Evolutionary conservation across 2,888 invertebrate species (phyloP).

Genomic region (Ophion ellenae): DNA sequence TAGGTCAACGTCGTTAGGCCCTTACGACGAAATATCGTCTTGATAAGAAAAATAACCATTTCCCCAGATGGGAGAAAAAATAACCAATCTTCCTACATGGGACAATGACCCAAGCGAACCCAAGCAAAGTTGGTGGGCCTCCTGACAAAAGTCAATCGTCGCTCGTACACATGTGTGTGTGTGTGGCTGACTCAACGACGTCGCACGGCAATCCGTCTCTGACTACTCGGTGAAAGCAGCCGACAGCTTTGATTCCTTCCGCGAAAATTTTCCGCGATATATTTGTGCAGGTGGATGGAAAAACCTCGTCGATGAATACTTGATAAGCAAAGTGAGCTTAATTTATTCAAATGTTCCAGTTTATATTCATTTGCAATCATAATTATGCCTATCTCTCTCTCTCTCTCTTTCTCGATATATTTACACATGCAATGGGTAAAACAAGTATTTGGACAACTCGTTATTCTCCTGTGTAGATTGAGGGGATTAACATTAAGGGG

Average conservation of each 20-base stretch:
- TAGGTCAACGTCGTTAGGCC: not conserved
- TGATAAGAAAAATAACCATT: not conserved
- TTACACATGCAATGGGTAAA: no score
- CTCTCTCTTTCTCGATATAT: no score
- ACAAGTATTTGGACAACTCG: no score
- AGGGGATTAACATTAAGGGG: no score
- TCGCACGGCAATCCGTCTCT: constrained; percentile 65
- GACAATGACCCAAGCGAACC: no score
- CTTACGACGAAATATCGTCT: not conserved
- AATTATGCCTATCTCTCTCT: not conserved
- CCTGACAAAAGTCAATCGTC: constrained; percentile 41
- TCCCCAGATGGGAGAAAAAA: no score
- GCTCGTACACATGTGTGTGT: not conserved
- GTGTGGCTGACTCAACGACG: constrained; percentile 48
- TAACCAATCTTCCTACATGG: no score
- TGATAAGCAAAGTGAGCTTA: constrained; percentile 42
- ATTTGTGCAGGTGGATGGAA: constrained; percentile 29
- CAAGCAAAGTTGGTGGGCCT: not conserved
- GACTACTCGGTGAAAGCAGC: constrained; percentile 64
- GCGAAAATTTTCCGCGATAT: constrained; percentile 64
- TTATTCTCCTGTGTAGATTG: no score
- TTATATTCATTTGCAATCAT: not conserved
- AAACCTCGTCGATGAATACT: constrained; percentile 32
- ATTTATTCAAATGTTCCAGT: constrained; percentile 19
- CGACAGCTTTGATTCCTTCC: constrained; percentile 68